A percentile compares a stretch with the other conserved stretches of the same genome.
Evolutionary conservation across 2,888 invertebrate species (phyloP).

Genomic region (Aproaerema taeniolella): DNA sequence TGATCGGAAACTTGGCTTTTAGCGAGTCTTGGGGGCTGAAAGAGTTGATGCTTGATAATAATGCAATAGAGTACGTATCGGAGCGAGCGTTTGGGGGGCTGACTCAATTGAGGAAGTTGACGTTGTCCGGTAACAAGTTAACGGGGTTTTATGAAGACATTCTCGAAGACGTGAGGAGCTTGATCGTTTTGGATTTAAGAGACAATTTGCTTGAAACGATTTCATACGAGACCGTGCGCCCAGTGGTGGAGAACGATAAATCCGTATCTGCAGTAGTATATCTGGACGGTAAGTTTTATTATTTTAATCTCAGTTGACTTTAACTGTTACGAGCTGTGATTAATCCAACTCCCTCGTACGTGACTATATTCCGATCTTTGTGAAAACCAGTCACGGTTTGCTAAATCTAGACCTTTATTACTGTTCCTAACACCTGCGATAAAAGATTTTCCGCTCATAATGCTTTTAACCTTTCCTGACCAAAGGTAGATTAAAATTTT

Average conservation of each 20-base stretch:
- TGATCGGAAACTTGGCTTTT: conserved; percentile 88
- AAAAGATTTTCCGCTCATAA: conserved; percentile 7
- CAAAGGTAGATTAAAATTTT: too few species aligned
- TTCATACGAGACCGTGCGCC: conserved; percentile 84
- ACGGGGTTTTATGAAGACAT: conserved; percentile 83
- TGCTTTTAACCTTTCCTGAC: not conserved
- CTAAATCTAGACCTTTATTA: conserved; percentile 13
- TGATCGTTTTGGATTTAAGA: conserved; percentile 85
- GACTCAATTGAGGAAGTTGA: conserved; percentile 82
- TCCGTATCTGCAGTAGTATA: conserved; percentile 84
- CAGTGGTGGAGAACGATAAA: conserved; percentile 85
- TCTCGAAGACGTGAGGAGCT: conserved; percentile 82
- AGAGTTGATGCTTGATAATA: conserved; percentile 83
- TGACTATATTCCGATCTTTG: conserved; percentile 8
- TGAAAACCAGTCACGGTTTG: conserved; percentile 12
- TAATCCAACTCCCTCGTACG: conserved; percentile 10
- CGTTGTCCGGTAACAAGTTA: conserved; percentile 85
- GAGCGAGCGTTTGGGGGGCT: conserved; percentile 87
- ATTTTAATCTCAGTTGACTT: conserved; percentile 7
- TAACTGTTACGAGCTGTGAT: conserved; percentile 6
- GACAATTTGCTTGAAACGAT: conserved; percentile 86
- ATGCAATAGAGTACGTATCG: conserved; percentile 83
- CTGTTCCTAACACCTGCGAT: not conserved
- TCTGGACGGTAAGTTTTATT: conserved; percentile 82
- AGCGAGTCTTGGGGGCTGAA: conserved; percentile 85